Evolutionary conservation across 2,113 vertebrate species (phyloP).

Genomic region (Heptranchias perlo): DNA sequence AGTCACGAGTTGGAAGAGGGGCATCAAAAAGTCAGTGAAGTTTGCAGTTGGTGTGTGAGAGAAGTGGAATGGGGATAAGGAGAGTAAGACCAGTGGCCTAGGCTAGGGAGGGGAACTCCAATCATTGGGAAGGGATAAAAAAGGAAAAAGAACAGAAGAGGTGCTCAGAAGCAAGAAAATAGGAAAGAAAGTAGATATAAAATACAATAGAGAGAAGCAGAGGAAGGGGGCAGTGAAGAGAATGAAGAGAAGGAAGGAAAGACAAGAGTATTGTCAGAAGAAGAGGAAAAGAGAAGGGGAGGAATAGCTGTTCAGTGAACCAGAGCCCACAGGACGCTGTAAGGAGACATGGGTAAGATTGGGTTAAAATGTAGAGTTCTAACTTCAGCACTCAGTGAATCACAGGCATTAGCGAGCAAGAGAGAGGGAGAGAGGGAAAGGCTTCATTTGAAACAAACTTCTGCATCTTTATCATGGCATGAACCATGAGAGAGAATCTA

Average conservation of each 20-base stretch:
- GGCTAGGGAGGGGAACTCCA: not conserved
- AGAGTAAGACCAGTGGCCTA: not conserved
- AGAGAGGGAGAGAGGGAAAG: not conserved
- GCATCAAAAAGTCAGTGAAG: too few relatives aligned
- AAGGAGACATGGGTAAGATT: too few relatives aligned
- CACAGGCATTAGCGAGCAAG: not conserved
- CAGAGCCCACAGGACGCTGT: too few relatives aligned
- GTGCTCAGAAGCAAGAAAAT: not conserved
- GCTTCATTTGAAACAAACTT: not conserved
- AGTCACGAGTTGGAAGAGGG: too few relatives aligned
- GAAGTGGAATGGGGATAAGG: not conserved
- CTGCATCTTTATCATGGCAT: not conserved
- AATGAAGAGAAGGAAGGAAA: not conserved
- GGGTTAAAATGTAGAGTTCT: too few relatives aligned
- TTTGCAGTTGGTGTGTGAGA: too few relatives aligned
- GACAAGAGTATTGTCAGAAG: too few relatives aligned
- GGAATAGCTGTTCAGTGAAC: too few relatives aligned
- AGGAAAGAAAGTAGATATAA: not conserved
- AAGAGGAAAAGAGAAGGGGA: too few relatives aligned
- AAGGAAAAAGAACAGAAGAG: not conserved
- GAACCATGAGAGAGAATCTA: too few relatives aligned
- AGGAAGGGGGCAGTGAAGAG: not conserved
- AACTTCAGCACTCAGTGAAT: too few relatives aligned
- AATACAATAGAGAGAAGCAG: not conserved
- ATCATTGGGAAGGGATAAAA: not conserved